Conservation (phyloP, 2,113 vertebrate genomes). For the Talpa occidentalis region DNA sequence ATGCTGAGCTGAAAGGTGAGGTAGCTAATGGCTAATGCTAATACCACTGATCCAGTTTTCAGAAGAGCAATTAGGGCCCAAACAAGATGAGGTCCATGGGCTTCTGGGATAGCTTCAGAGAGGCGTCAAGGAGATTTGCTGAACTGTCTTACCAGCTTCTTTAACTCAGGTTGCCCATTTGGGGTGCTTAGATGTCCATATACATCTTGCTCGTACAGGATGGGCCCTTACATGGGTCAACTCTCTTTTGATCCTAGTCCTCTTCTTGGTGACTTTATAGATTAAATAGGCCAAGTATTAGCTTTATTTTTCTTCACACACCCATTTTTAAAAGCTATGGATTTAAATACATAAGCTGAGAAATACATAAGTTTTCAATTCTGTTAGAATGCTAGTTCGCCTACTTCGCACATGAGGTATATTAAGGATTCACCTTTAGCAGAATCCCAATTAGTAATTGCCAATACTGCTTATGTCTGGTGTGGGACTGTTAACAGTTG, state of each 20-base stretch:
- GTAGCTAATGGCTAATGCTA: conserved; percentile 62
- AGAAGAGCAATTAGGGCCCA: conserved; percentile 67
- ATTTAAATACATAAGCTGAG: conserved; percentile 50
- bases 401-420: conserved; percentile 67
- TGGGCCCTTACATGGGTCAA: neutral
- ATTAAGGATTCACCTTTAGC: conserved; percentile 76
- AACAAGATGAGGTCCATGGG: conserved; percentile 2
- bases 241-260: neutral
- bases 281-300: neutral
- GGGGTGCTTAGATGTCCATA: neutral
- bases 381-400: conserved; percentile 22
- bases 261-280: neutral
- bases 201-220: neutral
- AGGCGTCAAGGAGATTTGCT: neutral
- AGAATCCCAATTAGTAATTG: conserved; percentile 69
- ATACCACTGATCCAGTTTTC: conserved; percentile 62
- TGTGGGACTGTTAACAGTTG: conserved; percentile 60
- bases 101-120: neutral
- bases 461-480: neutral
- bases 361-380: conserved; percentile 32
- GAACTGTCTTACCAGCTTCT: neutral
- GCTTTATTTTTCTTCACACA: conserved; percentile 16
- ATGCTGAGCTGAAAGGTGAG: conserved; percentile 64
- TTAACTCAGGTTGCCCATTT: neutral
- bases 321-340: conserved; percentile 47